Conservation (phyloP, 2,888 invertebrate species). For the Liopterus haemorrhoidalis region DNA sequence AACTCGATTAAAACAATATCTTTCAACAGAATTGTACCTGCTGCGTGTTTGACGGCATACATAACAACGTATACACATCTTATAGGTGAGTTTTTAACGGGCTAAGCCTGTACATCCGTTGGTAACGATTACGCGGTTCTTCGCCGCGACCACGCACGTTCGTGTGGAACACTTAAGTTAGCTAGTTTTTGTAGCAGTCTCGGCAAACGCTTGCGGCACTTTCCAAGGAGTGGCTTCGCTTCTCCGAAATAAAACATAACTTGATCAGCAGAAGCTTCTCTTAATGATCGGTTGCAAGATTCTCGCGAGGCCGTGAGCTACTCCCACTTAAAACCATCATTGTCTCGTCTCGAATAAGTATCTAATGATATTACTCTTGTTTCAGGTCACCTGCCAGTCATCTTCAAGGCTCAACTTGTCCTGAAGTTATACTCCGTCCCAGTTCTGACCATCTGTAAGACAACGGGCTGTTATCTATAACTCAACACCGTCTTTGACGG, state of each 20-base stretch:
- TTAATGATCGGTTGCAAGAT: conserved; percentile 21
- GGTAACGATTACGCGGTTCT: no score
- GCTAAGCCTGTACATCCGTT: no score
- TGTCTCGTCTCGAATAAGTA: neutral
- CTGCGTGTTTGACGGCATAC: conserved; percentile 2
- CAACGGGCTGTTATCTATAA: neutral
- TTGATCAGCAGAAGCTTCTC: conserved; percentile 23
- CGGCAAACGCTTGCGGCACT: conserved; percentile 29
- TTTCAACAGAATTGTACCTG: neutral
- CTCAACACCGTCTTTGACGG: neutral
- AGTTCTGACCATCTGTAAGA: no score
- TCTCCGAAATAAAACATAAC: conserved; percentile 33
- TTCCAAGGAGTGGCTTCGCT: conserved; percentile 32
- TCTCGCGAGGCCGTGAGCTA: conserved; percentile 7
- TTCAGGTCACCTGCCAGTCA: conserved; percentile 15
- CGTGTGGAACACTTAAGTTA: conserved; percentile 29
- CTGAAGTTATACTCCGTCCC: no score
- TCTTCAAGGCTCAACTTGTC: no score
- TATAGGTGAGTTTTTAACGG: no score
- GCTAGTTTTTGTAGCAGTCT: conserved; percentile 30
- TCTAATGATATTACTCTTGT: conserved; percentile 12
- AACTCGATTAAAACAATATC: conserved; percentile 11
- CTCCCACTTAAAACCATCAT: neutral
- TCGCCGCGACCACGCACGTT: conserved; percentile 30
- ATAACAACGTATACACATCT: no score